These are phyloP conservation scores for Helogale parvula DNA, from an alignment of 2,113 vertebrate genomes.

Conservation along the genomic window DNA sequence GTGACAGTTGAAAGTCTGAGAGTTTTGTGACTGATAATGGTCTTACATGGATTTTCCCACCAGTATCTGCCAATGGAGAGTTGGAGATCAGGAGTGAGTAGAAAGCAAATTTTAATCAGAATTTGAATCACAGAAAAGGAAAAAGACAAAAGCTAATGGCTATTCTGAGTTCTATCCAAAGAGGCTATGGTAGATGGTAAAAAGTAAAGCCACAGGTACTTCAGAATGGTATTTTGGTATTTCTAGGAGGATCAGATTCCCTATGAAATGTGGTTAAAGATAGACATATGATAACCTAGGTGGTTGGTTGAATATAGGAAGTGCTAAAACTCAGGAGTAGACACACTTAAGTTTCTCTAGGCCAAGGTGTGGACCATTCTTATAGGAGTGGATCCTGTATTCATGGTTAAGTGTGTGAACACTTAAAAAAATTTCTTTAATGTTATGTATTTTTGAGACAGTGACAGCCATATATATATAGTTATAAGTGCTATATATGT, in stretches of 20 bases:
- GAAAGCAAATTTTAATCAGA: background rate
- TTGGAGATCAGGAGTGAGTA: background rate
- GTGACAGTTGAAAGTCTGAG: background rate
- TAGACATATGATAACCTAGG: too few relatives aligned
- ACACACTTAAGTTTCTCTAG: background rate
- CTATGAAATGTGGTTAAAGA: background rate
- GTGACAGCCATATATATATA: too few relatives aligned
- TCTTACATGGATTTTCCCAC: background rate
- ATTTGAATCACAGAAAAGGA: background rate
- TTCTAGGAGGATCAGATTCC: background rate
- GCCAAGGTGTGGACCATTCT: background rate
- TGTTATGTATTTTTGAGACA: too few relatives aligned
- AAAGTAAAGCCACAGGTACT: background rate
- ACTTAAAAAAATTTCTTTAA: too few relatives aligned
- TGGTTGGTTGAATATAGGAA: background rate
- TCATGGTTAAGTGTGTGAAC: background rate
- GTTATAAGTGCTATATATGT: too few relatives aligned
- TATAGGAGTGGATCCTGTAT: background rate
- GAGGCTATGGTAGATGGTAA: background rate
- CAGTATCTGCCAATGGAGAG: background rate
- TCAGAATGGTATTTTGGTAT: background rate
- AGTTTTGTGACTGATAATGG: background rate
- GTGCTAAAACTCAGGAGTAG: background rate
- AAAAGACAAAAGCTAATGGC: background rate
- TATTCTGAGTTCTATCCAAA: background rate